These are phyloP conservation scores for Sarotherodon lohbergeri DNA, from an alignment of 2,113 vertebrate genomes.

Conservation along the genomic window DNA sequence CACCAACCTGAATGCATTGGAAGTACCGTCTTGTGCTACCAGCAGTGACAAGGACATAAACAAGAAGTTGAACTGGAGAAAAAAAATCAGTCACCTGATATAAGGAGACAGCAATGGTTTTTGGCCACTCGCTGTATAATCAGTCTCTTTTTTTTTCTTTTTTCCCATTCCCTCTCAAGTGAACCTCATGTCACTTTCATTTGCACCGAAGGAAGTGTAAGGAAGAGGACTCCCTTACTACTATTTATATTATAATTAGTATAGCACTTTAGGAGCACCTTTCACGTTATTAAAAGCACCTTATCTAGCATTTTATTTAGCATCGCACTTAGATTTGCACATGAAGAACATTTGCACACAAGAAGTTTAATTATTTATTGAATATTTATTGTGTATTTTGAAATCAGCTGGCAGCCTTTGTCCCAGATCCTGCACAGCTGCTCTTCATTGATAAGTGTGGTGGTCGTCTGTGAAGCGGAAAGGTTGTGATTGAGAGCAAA, in stretches of 20 bases:
- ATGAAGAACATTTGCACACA: neutral
- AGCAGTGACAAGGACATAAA: too few species aligned
- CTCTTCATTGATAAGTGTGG: neutral
- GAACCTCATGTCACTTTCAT: too few species aligned
- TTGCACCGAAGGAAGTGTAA: neutral
- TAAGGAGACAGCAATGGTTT: too few species aligned
- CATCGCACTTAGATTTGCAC: neutral
- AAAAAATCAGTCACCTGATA: too few species aligned
- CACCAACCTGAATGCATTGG: neutral
- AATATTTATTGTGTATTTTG: neutral
- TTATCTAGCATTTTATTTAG: neutral
- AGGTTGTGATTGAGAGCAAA: rapidly evolving
- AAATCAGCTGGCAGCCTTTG: neutral
- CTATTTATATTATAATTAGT: neutral
- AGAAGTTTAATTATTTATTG: neutral
- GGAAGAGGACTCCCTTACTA: neutral
- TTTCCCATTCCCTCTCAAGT: too few species aligned
- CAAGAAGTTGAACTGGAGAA: too few species aligned
- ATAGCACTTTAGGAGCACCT: neutral
- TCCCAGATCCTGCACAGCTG: neutral
- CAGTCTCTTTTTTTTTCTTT: too few species aligned
- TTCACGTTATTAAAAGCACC: too few species aligned
- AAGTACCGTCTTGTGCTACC: rapidly evolving
- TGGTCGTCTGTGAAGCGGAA: neutral
- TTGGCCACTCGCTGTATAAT: too few species aligned